Conservation (phyloP, 2,888 invertebrate genomes). For the Mythimna loreyi region DNA sequence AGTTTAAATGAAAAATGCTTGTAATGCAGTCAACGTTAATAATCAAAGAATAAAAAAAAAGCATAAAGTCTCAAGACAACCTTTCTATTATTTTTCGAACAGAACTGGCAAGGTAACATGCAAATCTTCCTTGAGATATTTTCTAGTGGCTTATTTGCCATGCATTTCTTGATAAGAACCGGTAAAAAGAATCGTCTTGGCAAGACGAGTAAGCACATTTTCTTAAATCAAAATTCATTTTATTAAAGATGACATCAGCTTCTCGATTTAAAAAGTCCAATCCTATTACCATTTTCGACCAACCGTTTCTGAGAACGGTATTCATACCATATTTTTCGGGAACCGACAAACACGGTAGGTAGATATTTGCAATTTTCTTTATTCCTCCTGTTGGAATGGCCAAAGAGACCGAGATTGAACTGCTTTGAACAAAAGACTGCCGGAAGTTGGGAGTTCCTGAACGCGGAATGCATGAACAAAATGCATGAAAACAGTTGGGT, state of each 20-base stretch:
- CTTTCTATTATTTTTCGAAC: conserved; percentile 21
- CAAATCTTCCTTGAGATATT: conserved; percentile 27
- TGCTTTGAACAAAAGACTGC: conserved; percentile 42
- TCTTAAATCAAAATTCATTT: conserved; percentile 19
- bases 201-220: neutral
- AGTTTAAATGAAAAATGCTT: neutral
- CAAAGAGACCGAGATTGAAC: conserved; percentile 53
- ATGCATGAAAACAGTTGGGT: conserved; percentile 44
- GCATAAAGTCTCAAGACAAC: neutral
- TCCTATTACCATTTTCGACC: neutral
- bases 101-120: conserved; percentile 35
- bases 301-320: conserved; percentile 21
- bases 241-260: neutral
- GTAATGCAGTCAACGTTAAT: neutral
- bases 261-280: conserved; percentile 4
- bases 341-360: conserved; percentile 1
- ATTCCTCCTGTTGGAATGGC: conserved; percentile 19
- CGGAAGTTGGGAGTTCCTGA: conserved; percentile 52
- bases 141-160: conserved; percentile 26
- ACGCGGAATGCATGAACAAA: conserved; percentile 51
- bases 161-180: conserved; percentile 20
- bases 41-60: neutral
- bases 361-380: conserved; percentile 24
- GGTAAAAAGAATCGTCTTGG: neutral
- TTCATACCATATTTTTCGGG: conserved; percentile 20